Conservation (phyloP, 2,797 vertebrate species). For the Pelobates cultripes region DNA sequence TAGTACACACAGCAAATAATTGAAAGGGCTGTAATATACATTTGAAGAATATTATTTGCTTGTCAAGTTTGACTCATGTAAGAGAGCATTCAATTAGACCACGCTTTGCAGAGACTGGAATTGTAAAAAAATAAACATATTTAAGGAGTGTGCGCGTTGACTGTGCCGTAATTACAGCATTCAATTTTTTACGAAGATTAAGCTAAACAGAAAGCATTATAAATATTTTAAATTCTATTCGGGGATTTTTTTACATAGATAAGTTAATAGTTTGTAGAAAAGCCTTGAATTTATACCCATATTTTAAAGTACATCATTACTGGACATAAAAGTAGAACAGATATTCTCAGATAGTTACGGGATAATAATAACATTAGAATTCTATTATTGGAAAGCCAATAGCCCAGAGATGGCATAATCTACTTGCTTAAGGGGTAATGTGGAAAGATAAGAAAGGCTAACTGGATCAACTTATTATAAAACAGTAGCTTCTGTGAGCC, state of each 20-base stretch:
- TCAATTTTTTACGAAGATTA: constrained; percentile 31
- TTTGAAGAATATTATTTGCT: constrained; percentile 41
- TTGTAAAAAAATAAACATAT: constrained; percentile 36
- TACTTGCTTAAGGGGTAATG: too few species aligned
- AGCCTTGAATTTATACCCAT: too few species aligned
- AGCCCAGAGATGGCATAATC: too few species aligned
- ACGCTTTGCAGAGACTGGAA: constrained; percentile 6
- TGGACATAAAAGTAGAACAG: too few species aligned
- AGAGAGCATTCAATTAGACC: constrained; percentile 42
- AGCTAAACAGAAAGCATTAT: constrained; percentile 21
- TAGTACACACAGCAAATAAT: constrained; percentile 45
- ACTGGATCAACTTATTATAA: too few species aligned
- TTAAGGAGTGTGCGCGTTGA: constrained; percentile 26
- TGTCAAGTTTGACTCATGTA: constrained; percentile 37
- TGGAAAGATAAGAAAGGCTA: too few species aligned
- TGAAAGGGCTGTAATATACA: constrained; percentile 37
- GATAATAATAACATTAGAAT: too few species aligned
- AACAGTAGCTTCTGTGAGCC: too few species aligned
- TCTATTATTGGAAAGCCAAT: too few species aligned
- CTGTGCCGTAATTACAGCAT: constrained; percentile 12
- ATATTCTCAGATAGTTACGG: too few species aligned
- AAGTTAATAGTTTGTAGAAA: neutral
- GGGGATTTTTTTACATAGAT: neutral
- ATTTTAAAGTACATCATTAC: too few species aligned
- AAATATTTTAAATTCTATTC: neutral